phyloP scores from a whole-genome alignment of 2,797 vertebrate genomes.

The Argyrosomus regius region DNA sequence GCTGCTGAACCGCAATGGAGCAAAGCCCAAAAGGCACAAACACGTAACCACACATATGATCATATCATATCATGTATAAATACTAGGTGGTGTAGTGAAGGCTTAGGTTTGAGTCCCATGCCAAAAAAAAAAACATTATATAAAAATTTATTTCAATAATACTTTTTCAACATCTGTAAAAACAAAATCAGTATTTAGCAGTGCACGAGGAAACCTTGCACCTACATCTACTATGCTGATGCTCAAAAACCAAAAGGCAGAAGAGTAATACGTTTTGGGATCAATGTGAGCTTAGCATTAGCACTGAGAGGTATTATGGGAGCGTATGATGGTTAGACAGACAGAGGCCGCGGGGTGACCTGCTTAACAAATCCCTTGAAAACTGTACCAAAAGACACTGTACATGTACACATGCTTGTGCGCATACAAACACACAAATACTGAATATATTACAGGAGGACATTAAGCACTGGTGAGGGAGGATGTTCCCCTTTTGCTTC shows the following conservation, averaged over 20 bases:
- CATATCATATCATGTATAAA: constrained; percentile 8
- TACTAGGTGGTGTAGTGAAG: background rate
- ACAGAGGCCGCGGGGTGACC: constrained; percentile 66
- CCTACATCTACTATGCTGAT: constrained; percentile 17
- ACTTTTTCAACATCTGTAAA: background rate
- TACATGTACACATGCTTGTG: constrained; percentile 5
- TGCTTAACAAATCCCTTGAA: constrained; percentile 77
- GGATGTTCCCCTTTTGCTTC: constrained; percentile 2
- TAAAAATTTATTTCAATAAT: background rate
- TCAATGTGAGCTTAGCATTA: constrained; percentile 75
- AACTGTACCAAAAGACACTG: constrained; percentile 51
- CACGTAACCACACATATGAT: background rate
- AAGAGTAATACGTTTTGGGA: constrained; percentile 64
- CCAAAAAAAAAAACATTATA: background rate
- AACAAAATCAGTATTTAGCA: background rate
- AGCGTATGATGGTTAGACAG: constrained; percentile 51
- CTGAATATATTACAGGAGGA: background rate
- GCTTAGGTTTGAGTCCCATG: background rate
- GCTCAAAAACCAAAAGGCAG: constrained; percentile 51
- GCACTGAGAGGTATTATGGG: constrained; percentile 64
- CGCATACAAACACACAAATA: constrained; percentile 8
- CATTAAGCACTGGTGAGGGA: background rate
- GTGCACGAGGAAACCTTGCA: constrained; percentile 2
- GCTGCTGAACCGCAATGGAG: constrained; percentile 33
- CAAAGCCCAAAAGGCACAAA: constrained; percentile 2